Evolutionary conservation across 1,140 invertebrate genomes (phyloP).

Genomic region (Lordiphosa collinella): DNA sequence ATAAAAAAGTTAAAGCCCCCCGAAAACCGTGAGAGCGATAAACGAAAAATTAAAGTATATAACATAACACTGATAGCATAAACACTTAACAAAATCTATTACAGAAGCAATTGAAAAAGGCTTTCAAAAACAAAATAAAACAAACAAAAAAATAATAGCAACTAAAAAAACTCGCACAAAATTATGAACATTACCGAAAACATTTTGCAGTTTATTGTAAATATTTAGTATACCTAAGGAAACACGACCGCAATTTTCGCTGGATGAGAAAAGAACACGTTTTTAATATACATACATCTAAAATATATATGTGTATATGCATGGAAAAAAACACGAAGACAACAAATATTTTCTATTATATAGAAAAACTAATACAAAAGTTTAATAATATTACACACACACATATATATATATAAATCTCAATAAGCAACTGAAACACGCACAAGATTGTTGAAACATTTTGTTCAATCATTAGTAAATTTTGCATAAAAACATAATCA

Average conservation of each 20-base stretch:
- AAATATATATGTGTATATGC: conserved; percentile 10
- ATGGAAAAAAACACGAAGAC: conserved; percentile 18
- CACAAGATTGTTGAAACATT: conserved; percentile 53
- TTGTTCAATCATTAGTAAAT: conserved; percentile 20
- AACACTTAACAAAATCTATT: conserved; percentile 24
- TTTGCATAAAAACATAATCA: conserved; percentile 41
- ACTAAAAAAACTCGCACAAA: conserved; percentile 11
- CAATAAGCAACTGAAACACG: conserved; percentile 50
- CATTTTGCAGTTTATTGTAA: conserved; percentile 36
- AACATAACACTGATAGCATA: conserved; percentile 2
- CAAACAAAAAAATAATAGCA: conserved; percentile 7
- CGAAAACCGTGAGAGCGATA: conserved; percentile 5
- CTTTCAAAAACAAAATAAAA: conserved; percentile 25
- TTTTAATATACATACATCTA: conserved; percentile 10
- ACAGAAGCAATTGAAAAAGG: conserved; percentile 58
- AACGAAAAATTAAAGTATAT: conserved; percentile 10
- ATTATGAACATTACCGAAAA: conserved; percentile 1
- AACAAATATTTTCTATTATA: conserved; percentile 51
- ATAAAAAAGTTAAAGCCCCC: conserved; percentile 6
- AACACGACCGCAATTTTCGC: conserved; percentile 29
- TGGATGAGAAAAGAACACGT: conserved; percentile 10
- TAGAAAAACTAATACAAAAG: conserved; percentile 30
- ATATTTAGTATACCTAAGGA: conserved; percentile 25
- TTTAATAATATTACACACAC: conserved; percentile 12
- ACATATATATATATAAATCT: conserved; percentile 13